phyloP scores from a whole-genome alignment of 2,113 vertebrate species.

The Poeciliopsis turrubarensis region DNA sequence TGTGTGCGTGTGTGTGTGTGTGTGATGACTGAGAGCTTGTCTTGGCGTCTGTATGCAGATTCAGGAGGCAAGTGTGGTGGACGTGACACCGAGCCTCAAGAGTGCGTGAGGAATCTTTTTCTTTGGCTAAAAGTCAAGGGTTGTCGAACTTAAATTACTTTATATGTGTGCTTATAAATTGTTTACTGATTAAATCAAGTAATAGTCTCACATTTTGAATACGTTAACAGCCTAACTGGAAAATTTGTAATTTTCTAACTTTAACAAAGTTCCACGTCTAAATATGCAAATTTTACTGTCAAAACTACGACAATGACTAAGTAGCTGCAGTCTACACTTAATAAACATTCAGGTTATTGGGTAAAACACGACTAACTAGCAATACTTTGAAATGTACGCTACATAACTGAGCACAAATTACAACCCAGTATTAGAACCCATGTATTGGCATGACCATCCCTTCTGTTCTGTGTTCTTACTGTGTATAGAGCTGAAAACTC shows the following conservation, averaged over 20 bases:
- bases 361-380: constrained; percentile 57
- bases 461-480: constrained; percentile 54
- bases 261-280: constrained; percentile 45
- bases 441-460: constrained; percentile 53
- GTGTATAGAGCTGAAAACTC: constrained; percentile 59
- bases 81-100: constrained; percentile 5
- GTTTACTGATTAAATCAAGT: constrained; percentile 61
- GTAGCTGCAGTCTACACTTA: constrained; percentile 46
- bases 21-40: constrained; percentile 32
- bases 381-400: constrained; percentile 63
- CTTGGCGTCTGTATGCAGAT: constrained; percentile 24
- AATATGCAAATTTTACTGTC: constrained; percentile 69
- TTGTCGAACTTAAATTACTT: constrained; percentile 53
- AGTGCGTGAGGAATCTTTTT: constrained; percentile 31
- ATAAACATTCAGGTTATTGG: constrained; percentile 55
- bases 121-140: constrained; percentile 45
- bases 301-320: constrained; percentile 56
- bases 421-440: constrained; percentile 46
- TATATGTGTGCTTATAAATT: constrained; percentile 61
- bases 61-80: constrained; percentile 22
- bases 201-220: constrained; percentile 60
- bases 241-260: constrained; percentile 63
- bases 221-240: constrained; percentile 64
- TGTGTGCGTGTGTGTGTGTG: too few species aligned
- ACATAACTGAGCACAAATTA: constrained; percentile 75